Base-by-base conservation (phyloP, 2,113 vertebrate species). In the Xiphias gladius region DNA sequence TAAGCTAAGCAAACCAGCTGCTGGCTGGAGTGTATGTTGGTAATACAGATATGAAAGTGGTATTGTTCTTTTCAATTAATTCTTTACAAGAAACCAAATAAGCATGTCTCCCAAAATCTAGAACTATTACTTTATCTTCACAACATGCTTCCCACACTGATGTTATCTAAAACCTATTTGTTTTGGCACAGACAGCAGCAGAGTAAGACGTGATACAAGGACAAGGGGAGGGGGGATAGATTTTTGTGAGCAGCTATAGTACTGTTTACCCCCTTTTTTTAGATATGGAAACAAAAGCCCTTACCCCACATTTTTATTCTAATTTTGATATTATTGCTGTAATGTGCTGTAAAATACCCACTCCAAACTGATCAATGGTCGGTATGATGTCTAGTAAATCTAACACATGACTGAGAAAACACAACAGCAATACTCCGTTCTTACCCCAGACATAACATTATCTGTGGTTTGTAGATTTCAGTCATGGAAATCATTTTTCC, bases 131-230 rank as follows among this genome's bases (percentile, higher is more conserved):
- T 22, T 24, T 28, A 28, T 28, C 26, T 22, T 11, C 30, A 20
- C 59, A 63, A 63, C 2, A 63, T 66, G 63, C 41, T 77, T 73
- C 4, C 37, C 39, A 24, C 58, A 78, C 19, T 58, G 68, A 74
- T 76, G 71, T 68, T 9, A 65, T 73, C 57, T 62, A 14, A 73
- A 83, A 74, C 5, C 30, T 50, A 70, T 77, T 82, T 83, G 43
- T 61, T 41, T 74, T 80, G 72, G 37, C 62, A 35, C 24, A 71
- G 61, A 61, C 43, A 50, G 55, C 22, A 76, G 30, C 20, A 57
- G 46, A 77, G 32, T 74, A 63, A 80, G 64, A 65, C 24, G 22
- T 35, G 17, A 39, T 66, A 65, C 26, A 48, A 48, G 22, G 41
- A 39, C 48, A 67, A 5, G 8, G 5, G n/a, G 37, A 14, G 52